Base-by-base conservation (phyloP, 1,140 invertebrate species). In the Panulirus ornatus region DNA sequence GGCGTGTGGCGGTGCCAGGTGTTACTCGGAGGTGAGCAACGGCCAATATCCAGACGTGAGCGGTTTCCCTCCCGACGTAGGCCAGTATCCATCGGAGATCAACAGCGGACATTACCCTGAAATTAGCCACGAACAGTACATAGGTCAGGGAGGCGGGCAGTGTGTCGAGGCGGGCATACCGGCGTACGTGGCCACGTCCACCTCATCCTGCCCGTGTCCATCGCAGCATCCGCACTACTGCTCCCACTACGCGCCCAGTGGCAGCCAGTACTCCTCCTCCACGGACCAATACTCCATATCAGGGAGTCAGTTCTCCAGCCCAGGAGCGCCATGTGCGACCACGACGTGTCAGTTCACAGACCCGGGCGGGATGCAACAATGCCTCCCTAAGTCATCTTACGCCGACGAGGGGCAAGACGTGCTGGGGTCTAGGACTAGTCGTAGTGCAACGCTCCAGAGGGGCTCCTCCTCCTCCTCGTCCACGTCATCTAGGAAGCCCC, bases 241-340 rank as follows among this genome's bases (percentile, higher is more conserved):
- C 51, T 66, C 58, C 63, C 88, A 89, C 40, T 89, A 89, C 70
- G 70, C 88, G 30, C 47, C 79, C 22, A 89, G 88, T 38, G 88
- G 83, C 19, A 89, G 88, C 38, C 85, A 84, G 38, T 87, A 83
- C 66, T 88, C 91, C 58, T 89, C 86, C 42, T 91, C 87, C 47
- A 89, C 86, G 9, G 88, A 91, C 87, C 86, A 91, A 63, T 91
- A 88, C 75, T 89, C 91, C 34, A 75, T 91, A n/a, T 89, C 88
- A 54, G 88, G 88, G 27, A 91, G 91, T 40, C 91, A 91, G 44
- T 91, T 89, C 54, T 91, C 91, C 36, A 89, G 88, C n/a, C 91
- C 91, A 2, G 78, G 82, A 11, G 88, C 88, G 30, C 82, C 81
- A 0, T 91, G 83, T 34, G 38, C 75, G 14, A 79, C 79, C 14